Base-by-base conservation (phyloP, 2,888 invertebrate species). In the Halictus quadricinctus region DNA sequence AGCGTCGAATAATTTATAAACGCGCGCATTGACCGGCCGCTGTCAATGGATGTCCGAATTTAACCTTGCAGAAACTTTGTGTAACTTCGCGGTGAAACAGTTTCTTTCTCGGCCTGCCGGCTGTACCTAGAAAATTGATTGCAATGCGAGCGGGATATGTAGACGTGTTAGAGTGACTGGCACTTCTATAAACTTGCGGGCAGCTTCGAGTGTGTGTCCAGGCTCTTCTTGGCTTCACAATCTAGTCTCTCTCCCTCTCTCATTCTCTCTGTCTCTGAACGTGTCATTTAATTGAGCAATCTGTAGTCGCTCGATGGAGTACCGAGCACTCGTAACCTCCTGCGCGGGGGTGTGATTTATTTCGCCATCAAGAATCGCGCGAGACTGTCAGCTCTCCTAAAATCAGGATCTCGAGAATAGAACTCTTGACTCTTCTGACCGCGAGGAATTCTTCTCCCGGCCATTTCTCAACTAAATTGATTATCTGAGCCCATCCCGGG, bases 251-350 rank as follows among this genome's bases (percentile, higher is more conserved):
- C 54, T 60, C 12, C 25, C 60, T 60, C 12, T 60, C 60, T 25
- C 12, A 25, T 25, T 46, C 12, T 1, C 46, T 12, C 10, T 54
- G 21, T 54, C 8, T 21, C 66, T 66, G 66, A 10, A 66, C 18
- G 36, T 66, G 66, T 66, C 66, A 29, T 66, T 66, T 66, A 29
- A 36, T 66, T 66, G 66, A 66, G 66, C 66, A 66, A 18, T 36
- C 66, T 7, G 66, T 66, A 18, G 66, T 36, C 36, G 66, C 18
- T 21, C 66, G 29, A 66, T 66, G 66, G 36, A 18, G 66, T 29
- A 66, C 29, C 66, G 66, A 36, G 66, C 15, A 29, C 66, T 36
- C 25, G 18, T 66, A 66, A 66, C 36, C 18, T 36, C 36, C 66
- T 8, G 36, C 7, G 66, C 36, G 29, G 66, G 18, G 18, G 18